A percentile compares a stretch with the other conserved stretches of the same genome.
Conservation (phyloP, 1,140 invertebrate species). For the Conus ventricosus region DNA sequence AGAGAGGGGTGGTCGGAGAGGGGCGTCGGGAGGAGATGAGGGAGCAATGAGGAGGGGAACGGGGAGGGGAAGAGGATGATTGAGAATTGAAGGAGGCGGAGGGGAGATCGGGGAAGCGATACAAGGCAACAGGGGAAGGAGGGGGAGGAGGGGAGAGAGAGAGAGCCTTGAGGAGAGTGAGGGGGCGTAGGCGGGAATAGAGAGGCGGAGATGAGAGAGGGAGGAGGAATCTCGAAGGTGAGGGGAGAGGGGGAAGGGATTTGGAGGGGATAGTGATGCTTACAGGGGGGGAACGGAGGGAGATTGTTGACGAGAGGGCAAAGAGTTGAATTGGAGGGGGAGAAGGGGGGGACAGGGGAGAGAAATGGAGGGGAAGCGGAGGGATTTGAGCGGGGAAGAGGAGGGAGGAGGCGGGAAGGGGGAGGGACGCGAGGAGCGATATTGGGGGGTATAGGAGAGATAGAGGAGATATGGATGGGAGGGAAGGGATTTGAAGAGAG, state of each 20-base stretch:
- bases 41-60: constrained; percentile 15
- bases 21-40: neutral
- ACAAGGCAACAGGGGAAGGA: neutral
- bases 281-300: neutral
- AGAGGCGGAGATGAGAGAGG: neutral
- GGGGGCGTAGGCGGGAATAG: neutral
- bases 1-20: too few species aligned
- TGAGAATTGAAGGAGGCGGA: neutral
- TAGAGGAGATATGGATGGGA: neutral
- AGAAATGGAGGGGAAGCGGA: too few species aligned
- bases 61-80: too few species aligned
- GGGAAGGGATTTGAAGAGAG: neutral
- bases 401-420: too few species aligned
- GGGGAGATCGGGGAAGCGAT: neutral
- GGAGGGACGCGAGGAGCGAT: neutral
- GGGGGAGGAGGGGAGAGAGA: neutral
- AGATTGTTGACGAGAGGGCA: neutral
- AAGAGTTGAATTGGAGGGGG: too few species aligned
- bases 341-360: too few species aligned
- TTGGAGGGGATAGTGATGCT: neutral
- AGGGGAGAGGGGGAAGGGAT: too few species aligned
- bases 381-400: too few species aligned
- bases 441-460: neutral
- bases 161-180: too few species aligned
- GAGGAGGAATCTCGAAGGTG: neutral